Evolutionary conservation across 2,797 vertebrate genomes (phyloP).

Genomic region (Gallinago nigripennis): DNA sequence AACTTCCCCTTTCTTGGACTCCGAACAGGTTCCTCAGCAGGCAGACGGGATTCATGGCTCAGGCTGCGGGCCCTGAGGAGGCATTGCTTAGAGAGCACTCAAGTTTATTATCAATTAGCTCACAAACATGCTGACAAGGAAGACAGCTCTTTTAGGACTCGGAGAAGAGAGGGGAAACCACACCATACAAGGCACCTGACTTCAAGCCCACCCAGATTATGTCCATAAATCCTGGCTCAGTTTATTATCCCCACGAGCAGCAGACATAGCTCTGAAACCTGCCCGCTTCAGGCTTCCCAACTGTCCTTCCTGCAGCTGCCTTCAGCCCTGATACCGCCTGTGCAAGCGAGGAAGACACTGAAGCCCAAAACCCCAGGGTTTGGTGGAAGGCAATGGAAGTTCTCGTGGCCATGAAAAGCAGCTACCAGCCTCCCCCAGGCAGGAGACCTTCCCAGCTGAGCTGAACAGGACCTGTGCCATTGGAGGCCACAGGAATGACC

Average conservation of each 20-base stretch:
- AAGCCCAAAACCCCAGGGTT: background rate
- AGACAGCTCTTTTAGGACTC: conserved; percentile 30
- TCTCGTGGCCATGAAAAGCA: background rate
- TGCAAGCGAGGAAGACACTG: background rate
- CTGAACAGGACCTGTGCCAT: background rate
- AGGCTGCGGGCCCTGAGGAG: background rate
- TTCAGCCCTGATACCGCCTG: background rate
- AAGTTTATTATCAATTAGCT: conserved; percentile 41
- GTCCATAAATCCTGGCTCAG: background rate
- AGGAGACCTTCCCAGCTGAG: background rate
- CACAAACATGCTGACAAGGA: conserved; percentile 35
- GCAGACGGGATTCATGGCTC: conserved; percentile 41
- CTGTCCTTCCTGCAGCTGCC: background rate
- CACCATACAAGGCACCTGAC: conserved; percentile 46
- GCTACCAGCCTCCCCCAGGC: background rate
- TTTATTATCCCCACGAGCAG: background rate
- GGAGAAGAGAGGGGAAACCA: background rate
- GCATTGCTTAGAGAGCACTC: conserved; percentile 22
- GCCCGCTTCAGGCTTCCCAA: background rate
- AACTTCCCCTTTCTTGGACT: conserved; percentile 51
- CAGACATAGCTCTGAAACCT: conserved; percentile 6
- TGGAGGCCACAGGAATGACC: background rate
- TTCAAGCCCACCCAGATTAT: conserved; percentile 31
- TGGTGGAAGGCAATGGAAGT: background rate
- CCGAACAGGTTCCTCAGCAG: conserved; percentile 36